These are phyloP conservation scores for Liolophura sinensis DNA, from an alignment of 1,140 invertebrate species.

Conservation along the genomic window DNA sequence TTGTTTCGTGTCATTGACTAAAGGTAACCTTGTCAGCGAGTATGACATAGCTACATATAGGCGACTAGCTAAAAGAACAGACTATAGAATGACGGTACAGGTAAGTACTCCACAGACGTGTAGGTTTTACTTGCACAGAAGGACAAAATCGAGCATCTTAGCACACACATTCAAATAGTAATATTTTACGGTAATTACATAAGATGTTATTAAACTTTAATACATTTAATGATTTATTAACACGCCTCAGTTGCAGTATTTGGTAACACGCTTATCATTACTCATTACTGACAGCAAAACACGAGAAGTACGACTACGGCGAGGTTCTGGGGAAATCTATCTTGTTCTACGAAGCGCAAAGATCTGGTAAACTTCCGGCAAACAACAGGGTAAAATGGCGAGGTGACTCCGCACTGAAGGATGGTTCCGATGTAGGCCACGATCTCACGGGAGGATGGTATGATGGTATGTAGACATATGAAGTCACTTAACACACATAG, in stretches of 20 bases:
- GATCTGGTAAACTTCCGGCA: conserved; percentile 65
- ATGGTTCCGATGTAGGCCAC: conserved; percentile 62
- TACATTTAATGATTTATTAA: not conserved
- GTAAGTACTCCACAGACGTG: too few species aligned
- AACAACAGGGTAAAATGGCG: conserved; percentile 66
- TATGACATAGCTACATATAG: too few species aligned
- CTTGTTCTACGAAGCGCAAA: conserved; percentile 69
- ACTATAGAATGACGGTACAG: too few species aligned
- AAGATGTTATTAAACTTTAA: conserved; percentile 4
- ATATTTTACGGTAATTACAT: not conserved
- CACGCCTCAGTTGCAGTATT: not conserved
- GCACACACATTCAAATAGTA: not conserved
- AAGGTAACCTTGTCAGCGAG: too few species aligned
- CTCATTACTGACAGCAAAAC: not conserved
- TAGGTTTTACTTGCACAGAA: too few species aligned
- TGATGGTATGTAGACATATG: conserved; percentile 52
- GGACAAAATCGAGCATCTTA: conserved; percentile 10
- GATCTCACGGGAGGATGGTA: conserved; percentile 70
- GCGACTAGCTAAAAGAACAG: too few species aligned
- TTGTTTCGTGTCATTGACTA: too few species aligned
- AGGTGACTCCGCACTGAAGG: conserved; percentile 64
- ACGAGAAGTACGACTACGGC: conserved; percentile 59
- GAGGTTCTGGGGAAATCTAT: conserved; percentile 63
- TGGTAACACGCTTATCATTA: not conserved
- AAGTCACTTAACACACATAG: too few species aligned